Conservation (phyloP, 2,113 vertebrate genomes). For the Cebidichthys violaceus region DNA sequence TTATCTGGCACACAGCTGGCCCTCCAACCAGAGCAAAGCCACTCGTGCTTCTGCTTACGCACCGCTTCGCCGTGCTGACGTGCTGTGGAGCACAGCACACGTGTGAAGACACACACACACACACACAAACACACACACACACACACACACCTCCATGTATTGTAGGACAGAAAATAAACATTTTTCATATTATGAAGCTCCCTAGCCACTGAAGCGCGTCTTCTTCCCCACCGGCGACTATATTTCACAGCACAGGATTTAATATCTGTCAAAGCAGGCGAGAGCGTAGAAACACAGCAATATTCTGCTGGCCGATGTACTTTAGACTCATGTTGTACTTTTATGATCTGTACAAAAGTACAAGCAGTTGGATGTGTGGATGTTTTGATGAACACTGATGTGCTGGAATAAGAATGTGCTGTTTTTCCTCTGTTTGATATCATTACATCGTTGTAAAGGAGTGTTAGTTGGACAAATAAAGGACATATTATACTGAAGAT, state of each 20-base stretch:
- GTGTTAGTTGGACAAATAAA: background rate
- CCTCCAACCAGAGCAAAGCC: constrained; percentile 52
- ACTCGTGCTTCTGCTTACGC: constrained; percentile 67
- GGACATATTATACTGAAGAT: background rate
- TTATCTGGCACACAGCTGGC: constrained; percentile 80
- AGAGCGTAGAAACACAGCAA: background rate
- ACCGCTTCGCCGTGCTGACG: constrained; percentile 55
- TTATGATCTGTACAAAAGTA: no score
- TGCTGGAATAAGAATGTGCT: background rate
- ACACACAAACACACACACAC: constrained; percentile 28
- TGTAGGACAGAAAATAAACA: constrained; percentile 36
- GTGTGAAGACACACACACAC: constrained; percentile 35
- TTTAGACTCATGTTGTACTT: background rate
- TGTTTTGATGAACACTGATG: background rate
- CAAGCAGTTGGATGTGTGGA: background rate
- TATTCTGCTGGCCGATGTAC: background rate
- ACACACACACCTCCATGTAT: background rate
- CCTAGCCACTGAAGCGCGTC: background rate
- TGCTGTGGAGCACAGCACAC: constrained; percentile 25
- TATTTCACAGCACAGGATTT: constrained; percentile 16
- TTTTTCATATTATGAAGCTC: constrained; percentile 52
- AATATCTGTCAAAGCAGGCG: background rate
- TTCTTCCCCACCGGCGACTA: constrained; percentile 11
- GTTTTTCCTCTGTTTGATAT: background rate
- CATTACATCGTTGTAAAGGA: background rate